phyloP scores from a whole-genome alignment of 2,113 vertebrate genomes.

The Alligator mississippiensis region DNA sequence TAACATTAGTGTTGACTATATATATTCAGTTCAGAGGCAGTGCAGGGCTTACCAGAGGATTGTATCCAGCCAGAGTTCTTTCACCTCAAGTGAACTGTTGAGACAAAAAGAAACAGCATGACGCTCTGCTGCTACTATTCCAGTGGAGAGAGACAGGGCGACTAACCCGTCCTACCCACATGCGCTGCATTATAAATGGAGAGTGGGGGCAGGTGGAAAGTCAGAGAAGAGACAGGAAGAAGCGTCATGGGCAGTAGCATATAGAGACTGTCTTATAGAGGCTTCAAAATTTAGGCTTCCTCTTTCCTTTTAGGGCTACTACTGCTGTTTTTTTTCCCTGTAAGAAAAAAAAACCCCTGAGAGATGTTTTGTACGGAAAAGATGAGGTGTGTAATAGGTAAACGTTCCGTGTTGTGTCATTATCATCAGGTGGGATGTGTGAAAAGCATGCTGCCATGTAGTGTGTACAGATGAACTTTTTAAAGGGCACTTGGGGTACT shows the following conservation, averaged over 20 bases:
- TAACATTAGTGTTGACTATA: accelerated
- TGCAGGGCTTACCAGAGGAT: slow-evolving; percentile 83
- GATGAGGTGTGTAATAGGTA: slow-evolving; percentile 67
- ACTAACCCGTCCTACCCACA: slow-evolving; percentile 55
- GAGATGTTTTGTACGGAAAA: slow-evolving; percentile 73
- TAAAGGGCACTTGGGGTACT: slow-evolving; percentile 19
- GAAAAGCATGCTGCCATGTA: slow-evolving; percentile 13
- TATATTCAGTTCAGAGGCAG: neutral
- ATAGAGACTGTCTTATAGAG: slow-evolving; percentile 22
- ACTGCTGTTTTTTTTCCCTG: neutral
- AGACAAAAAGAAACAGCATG: slow-evolving; percentile 78
- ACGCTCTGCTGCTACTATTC: slow-evolving; percentile 72
- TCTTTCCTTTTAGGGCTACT: slow-evolving; percentile 75
- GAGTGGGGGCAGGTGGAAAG: slow-evolving; percentile 83
- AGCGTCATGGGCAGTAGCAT: slow-evolving; percentile 81
- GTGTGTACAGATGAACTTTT: slow-evolving; percentile 38
- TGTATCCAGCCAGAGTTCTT: slow-evolving; percentile 84
- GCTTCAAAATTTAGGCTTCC: slow-evolving; percentile 82
- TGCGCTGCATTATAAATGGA: slow-evolving; percentile 76
- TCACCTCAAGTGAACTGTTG: slow-evolving; percentile 80
- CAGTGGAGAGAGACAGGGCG: slow-evolving; percentile 39
- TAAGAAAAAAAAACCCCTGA: slow-evolving; percentile 22
- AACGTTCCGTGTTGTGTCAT: slow-evolving; percentile 67
- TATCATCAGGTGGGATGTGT: slow-evolving; percentile 58
- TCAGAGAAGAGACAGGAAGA: slow-evolving; percentile 86